Percentiles rank a stretch among this genome's conserved stretches.
phyloP scores from a whole-genome alignment of 2,797 vertebrate species.

The Sebastes baramenuke region DNA sequence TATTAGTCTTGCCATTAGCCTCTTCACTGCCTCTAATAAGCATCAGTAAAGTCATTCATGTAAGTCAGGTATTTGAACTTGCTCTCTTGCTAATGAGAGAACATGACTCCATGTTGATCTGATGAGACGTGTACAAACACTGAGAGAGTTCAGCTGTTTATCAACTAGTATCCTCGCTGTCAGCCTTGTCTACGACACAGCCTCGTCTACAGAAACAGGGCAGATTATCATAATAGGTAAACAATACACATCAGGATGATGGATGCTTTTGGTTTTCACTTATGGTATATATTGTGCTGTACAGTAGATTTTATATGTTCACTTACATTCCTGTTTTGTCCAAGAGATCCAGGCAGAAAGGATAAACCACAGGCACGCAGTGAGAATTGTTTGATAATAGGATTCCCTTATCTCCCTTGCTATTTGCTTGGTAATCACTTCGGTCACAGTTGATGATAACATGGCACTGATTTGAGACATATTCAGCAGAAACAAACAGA shows the following conservation, averaged over 20 bases:
- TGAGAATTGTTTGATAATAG: constrained; percentile 7
- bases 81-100: background rate
- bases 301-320: background rate
- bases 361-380: background rate
- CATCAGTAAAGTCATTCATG: background rate
- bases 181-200: background rate
- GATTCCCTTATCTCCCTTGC: background rate
- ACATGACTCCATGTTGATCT: background rate
- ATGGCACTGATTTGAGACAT: constrained; percentile 10
- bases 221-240: background rate
- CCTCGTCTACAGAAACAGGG: background rate
- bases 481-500: background rate
- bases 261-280: background rate
- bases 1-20: background rate
- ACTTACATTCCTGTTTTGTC: background rate
- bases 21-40: background rate
- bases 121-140: constrained; percentile 9
- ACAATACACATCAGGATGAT: background rate
- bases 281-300: background rate
- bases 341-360: background rate
- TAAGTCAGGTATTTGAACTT: background rate
- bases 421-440: constrained; percentile 38
- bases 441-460: constrained; percentile 31
- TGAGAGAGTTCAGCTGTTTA: background rate
- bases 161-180: background rate